Evolutionary conservation across 2,888 invertebrate species (phyloP).

Genomic region (Amiota mariae): DNA sequence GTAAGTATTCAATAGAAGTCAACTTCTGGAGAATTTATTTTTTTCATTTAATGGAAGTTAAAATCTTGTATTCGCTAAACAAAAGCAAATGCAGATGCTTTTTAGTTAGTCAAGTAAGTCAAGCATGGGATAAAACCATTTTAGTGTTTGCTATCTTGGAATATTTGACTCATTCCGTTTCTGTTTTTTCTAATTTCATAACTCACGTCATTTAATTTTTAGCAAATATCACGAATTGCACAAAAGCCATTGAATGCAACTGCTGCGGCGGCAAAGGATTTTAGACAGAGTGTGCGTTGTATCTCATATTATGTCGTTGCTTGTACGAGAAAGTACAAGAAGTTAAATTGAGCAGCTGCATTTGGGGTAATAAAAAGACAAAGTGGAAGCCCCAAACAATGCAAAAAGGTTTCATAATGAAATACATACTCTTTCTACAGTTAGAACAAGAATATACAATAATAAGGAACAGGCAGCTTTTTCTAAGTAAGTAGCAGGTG

Average conservation of each 20-base stretch:
- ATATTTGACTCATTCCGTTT: background rate
- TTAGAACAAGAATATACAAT: conserved; percentile 43
- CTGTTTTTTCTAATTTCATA: conserved; percentile 59
- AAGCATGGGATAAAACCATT: too few relatives aligned
- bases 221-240: conserved; percentile 70
- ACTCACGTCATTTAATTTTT: conserved; percentile 70
- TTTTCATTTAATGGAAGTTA: too few relatives aligned
- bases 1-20: too few relatives aligned
- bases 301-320: conserved; percentile 5
- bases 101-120: too few relatives aligned
- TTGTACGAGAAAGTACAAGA: conserved; percentile 5
- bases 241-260: conserved; percentile 70
- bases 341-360: background rate
- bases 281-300: conserved; percentile 17
- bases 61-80: too few relatives aligned
- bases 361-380: conserved; percentile 20
- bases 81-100: too few relatives aligned
- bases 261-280: conserved; percentile 51
- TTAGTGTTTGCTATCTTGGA: conserved; percentile 14
- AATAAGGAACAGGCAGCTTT: conserved; percentile 55
- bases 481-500: conserved; percentile 54
- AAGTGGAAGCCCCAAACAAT: background rate
- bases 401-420: conserved; percentile 47
- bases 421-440: conserved; percentile 55
- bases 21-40: too few relatives aligned